phyloP scores from a whole-genome alignment of 2,797 vertebrate genomes.

The Myiotriccus ornatus region DNA sequence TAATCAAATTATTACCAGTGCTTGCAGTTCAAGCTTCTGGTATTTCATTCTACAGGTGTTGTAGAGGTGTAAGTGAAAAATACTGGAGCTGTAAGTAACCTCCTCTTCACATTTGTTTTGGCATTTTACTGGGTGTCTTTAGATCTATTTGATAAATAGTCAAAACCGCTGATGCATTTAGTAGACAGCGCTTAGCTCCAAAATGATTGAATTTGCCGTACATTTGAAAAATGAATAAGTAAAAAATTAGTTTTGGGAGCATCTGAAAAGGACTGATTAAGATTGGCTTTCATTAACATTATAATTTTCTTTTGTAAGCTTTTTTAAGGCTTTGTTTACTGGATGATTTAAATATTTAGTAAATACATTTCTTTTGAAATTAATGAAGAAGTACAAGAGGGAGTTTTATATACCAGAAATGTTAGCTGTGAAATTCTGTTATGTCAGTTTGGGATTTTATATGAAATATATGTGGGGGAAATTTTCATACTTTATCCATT shows the following conservation, averaged over 20 bases:
- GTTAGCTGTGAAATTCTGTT: constrained; percentile 7
- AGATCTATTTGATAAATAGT: not conserved
- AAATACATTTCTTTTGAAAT: constrained; percentile 57
- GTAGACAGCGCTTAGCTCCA: not conserved
- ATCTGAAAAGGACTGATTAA: constrained; percentile 57
- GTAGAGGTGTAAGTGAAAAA: not conserved
- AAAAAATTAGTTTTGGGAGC: constrained; percentile 25
- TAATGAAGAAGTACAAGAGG: constrained; percentile 32
- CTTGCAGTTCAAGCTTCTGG: not conserved
- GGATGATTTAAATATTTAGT: constrained; percentile 50
- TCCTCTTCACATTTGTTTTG: not conserved
- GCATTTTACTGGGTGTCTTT: not conserved
- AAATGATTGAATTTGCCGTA: not conserved
- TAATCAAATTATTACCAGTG: not conserved
- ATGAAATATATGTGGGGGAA: not conserved
- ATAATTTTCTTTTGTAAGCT: constrained; percentile 41
- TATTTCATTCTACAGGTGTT: not conserved
- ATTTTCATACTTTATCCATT: constrained; percentile 46
- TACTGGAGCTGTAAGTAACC: not conserved
- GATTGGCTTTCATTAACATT: constrained; percentile 37
- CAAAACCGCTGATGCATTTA: not conserved
- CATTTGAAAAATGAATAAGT: constrained; percentile 32
- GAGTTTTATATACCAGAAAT: not conserved
- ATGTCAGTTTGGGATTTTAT: constrained; percentile 34
- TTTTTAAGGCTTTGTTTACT: constrained; percentile 40